Base-by-base conservation (phyloP, 2,888 invertebrate species). In the Lordiphosa fenestrarum region DNA sequence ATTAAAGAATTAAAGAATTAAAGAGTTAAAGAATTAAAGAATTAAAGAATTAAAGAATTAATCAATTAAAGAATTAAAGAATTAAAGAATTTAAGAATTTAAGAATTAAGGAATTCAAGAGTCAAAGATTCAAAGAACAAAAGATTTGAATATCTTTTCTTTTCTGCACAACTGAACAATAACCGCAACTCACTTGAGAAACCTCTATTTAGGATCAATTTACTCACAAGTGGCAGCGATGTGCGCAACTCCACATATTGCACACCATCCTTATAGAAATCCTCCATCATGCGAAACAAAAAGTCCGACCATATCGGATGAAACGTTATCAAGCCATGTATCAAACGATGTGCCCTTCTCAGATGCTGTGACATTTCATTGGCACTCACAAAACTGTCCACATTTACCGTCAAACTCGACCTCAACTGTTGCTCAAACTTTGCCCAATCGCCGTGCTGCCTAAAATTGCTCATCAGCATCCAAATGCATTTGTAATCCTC, bases 161-260 rank as follows among this genome's bases (percentile, higher is more conserved):
- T 15, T 1, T 0, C 19, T 19, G 6, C 6, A 6, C 25, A 25
- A 25, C 25, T 25, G 25, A 25, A 25, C 6, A 25, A 25, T 6
- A 25, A 25, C 2, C 25, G 6, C 25, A 19, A 15, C 15, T 15
- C 15, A 15, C 23, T 5, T 5, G 6, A 5, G 5, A 23, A 23
- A 6, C 23, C 23, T 23, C 6, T 23, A 1, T 23, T 15, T 15
- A 1, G 15, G 15, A 15, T 15, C 2, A 2, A 15, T 15, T 15
- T 23, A 23, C 78, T 80, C 60, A 88, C 88, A 63, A 73, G 68
- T 0, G 93, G 92, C 33, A 94, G 85, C 1, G 92, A 88, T 21
- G 93, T 91, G 46, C 95, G 90, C 0, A 94, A 86, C 88, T 95
- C 95, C 0, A 94, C 83, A 66, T 94, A 94, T 86, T 92, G 91